Evolutionary conservation across 2,797 vertebrate species (phyloP).

Genomic region (Chanos chanos): DNA sequence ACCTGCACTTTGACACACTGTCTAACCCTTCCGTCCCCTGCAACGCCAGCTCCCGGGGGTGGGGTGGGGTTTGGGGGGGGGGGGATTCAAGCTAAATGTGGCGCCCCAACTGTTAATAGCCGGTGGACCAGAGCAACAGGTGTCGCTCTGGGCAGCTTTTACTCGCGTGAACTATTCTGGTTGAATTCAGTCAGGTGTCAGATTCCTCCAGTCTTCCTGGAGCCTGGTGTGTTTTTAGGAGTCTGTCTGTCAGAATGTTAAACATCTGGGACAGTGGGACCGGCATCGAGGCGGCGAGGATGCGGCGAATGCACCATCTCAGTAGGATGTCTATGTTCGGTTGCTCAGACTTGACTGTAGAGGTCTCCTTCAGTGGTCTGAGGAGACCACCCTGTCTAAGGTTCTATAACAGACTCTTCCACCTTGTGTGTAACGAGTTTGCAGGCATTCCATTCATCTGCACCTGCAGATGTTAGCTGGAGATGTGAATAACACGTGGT

Average conservation of each 20-base stretch:
- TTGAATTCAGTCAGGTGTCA: constrained; percentile 68
- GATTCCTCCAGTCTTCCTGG: constrained; percentile 61
- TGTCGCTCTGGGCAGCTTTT: constrained; percentile 48
- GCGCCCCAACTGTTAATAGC: constrained; percentile 60
- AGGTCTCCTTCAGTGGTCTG: background rate
- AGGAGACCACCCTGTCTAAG: no score
- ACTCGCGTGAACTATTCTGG: constrained; percentile 66
- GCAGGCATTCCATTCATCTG: background rate
- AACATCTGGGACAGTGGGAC: constrained; percentile 54
- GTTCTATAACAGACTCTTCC: no score
- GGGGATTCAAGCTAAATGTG: constrained; percentile 66
- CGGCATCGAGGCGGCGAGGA: background rate
- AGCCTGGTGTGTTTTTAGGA: constrained; percentile 59
- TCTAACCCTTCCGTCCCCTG: no score
- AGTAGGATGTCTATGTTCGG: no score
- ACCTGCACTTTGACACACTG: no score
- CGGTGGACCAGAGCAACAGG: constrained; percentile 70
- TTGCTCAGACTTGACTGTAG: background rate
- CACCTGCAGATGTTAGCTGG: background rate
- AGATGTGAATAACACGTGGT: constrained; percentile 38
- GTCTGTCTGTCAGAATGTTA: constrained; percentile 15
- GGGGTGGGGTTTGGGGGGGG: background rate
- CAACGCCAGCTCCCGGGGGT: background rate
- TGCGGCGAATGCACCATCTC: background rate
- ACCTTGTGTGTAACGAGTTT: background rate